Percentiles rank a stretch among this genome's conserved stretches.
These are phyloP conservation scores for Chaetogeoica ovagalla DNA, from an alignment of 2,888 invertebrate genomes.

Conservation along the genomic window DNA sequence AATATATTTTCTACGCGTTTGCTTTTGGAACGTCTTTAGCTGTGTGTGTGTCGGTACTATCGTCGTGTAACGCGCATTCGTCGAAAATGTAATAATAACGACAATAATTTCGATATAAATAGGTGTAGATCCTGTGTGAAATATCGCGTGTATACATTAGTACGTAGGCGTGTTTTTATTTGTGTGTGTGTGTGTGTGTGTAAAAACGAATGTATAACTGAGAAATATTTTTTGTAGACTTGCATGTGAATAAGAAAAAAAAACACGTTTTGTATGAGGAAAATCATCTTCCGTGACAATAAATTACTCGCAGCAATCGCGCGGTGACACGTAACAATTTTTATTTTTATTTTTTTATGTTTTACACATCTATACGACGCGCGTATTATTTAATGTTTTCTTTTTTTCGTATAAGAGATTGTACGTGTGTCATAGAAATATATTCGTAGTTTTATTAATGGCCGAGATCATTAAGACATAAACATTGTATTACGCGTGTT, in stretches of 20 bases:
- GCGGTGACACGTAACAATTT: conserved; percentile 22
- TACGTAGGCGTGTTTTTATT: conserved; percentile 41
- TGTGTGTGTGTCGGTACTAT: not conserved
- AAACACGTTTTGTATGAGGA: not conserved
- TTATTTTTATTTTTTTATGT: not conserved
- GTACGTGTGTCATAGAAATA: not conserved
- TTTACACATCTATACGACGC: not conserved
- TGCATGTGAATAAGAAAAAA: conserved; percentile 9
- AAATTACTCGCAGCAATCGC: conserved; percentile 22
- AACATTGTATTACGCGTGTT: not conserved
- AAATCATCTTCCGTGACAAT: conserved; percentile 43
- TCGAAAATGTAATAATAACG: not conserved
- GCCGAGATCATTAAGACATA: not conserved
- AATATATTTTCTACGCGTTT: not conserved
- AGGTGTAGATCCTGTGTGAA: conserved; percentile 44
- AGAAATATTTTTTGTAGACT: conserved; percentile 5
- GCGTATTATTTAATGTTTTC: not conserved
- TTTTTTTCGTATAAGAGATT: not conserved
- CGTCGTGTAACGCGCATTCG: not conserved
- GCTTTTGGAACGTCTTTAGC: not conserved
- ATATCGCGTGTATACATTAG: conserved; percentile 8
- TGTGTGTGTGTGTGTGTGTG: not conserved
- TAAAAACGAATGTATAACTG: not conserved
- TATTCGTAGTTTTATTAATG: not conserved
- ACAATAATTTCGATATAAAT: not conserved